Conservation (phyloP, 2,113 vertebrate species). For the Cebus imitator region DNA sequence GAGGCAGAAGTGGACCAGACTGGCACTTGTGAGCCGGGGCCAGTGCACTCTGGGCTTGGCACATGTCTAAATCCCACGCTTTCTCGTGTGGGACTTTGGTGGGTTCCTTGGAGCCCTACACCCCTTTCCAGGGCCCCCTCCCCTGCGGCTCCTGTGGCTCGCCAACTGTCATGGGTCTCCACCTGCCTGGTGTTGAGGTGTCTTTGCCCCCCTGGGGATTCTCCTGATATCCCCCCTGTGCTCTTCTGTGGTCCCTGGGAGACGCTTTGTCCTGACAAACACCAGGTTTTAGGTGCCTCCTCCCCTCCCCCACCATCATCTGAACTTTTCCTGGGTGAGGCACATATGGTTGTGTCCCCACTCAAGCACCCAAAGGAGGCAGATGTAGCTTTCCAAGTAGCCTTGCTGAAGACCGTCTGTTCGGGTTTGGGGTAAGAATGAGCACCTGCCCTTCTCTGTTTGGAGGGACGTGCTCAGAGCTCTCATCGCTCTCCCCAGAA, state of each 20-base stretch:
- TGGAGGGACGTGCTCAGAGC: not conserved
- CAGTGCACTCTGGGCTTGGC: too few relatives aligned
- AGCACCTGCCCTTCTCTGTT: not conserved
- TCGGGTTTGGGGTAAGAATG: too few relatives aligned
- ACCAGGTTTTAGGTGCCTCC: not conserved
- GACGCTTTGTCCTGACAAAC: not conserved
- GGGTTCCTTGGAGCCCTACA: not conserved
- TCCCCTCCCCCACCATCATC: rapidly evolving
- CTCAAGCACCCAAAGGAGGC: not conserved
- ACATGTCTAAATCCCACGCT: not conserved
- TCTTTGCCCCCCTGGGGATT: too few relatives aligned
- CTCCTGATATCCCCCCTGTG: not conserved
- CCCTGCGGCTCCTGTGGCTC: not conserved
- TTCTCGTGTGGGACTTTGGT: not conserved
- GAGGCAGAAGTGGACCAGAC: not conserved
- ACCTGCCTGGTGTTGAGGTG: not conserved
- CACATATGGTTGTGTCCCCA: rapidly evolving
- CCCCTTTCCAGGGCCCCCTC: not conserved
- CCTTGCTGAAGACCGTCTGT: not conserved
- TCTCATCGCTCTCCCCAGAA: rapidly evolving
- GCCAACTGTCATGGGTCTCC: rapidly evolving
- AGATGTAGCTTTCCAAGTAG: not conserved
- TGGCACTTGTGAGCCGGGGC: not conserved
- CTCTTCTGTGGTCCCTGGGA: not conserved
- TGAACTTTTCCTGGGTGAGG: not conserved